phyloP scores from a whole-genome alignment of 2,797 vertebrate genomes.

The Sternotherus odoratus region DNA sequence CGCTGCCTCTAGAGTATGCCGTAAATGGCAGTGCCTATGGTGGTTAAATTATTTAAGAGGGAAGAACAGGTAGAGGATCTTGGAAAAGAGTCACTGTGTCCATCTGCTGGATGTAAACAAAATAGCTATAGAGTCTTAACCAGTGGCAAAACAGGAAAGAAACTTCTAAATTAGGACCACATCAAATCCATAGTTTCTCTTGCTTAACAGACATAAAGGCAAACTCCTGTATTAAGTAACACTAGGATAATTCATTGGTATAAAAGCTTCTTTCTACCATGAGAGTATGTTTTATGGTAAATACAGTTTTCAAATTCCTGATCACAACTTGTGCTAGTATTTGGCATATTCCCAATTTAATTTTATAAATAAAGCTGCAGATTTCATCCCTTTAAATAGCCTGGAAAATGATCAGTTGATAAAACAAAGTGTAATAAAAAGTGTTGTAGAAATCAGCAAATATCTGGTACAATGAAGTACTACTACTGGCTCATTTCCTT shows the following conservation, averaged over 20 bases:
- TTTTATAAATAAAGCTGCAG: slow-evolving; percentile 56
- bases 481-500: slow-evolving; percentile 79
- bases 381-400: slow-evolving; percentile 56
- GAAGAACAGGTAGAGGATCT: not conserved
- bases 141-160: not conserved
- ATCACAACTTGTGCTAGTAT: slow-evolving; percentile 20
- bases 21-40: not conserved
- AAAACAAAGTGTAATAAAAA: slow-evolving; percentile 58
- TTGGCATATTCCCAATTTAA: slow-evolving; percentile 50
- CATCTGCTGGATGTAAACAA: not conserved
- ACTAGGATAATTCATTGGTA: slow-evolving; percentile 6
- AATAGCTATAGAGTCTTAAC: rapidly evolving
- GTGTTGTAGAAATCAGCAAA: slow-evolving; percentile 55
- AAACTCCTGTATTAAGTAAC: not conserved
- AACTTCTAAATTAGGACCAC: not conserved
- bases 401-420: slow-evolving; percentile 58
- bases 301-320: slow-evolving; percentile 7
- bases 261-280: not conserved
- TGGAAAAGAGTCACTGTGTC: not conserved
- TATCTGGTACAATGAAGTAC: slow-evolving; percentile 64
- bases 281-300: not conserved
- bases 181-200: not conserved
- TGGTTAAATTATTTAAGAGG: not conserved
- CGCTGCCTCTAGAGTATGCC: not conserved
- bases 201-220: slow-evolving; percentile 9